Base-by-base conservation (phyloP, 1,140 invertebrate species). In the Plodia interpunctella region DNA sequence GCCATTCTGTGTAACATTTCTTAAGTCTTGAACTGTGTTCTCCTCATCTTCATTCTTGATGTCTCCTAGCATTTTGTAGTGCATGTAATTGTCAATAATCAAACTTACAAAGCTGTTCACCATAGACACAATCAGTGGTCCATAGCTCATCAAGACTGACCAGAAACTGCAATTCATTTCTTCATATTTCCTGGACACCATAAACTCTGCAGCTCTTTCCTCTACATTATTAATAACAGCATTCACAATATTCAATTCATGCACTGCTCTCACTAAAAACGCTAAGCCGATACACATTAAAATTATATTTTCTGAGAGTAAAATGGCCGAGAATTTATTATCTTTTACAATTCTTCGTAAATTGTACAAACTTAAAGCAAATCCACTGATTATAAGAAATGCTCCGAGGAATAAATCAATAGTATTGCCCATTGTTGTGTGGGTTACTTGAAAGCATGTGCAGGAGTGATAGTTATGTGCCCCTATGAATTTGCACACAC, bases 81-180 rank as follows among this genome's bases (percentile, higher is more conserved):
- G 80, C 80, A 87, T 76, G 53, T 86, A 88, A 64, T 87, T 88
- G 49, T 88, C 82, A 58, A 88, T 81, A 8, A 87, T 62, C 0
- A 87, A 66, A 10, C 74, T 81, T 21, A 87, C 44, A 63, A 90
- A 88, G 62, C 83, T 87, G 49, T 89, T 90, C 0, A 90, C 80
- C 49, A 88, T 64, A n/a, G 86, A 80, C 19, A 84, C 65, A 18
- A 88, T 74, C 17, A 87, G 56, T 10, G 85, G 85, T 49, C 86
- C 83, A 59, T 83, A 88, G 21, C 78, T 75, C 52, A 86, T 60
- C 20, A 90, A 62, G n/a, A 87, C 59, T 21, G 77, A 70, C n/a
- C 60, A 44, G 53, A 81, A 81, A 28, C 71, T 71, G 62, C 88
- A 90, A 49, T 71, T 49, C 13, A 67, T 59, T 35, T 52, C 49